phyloP scores from a whole-genome alignment of 2,797 vertebrate species.

The Chrosomus eos region DNA sequence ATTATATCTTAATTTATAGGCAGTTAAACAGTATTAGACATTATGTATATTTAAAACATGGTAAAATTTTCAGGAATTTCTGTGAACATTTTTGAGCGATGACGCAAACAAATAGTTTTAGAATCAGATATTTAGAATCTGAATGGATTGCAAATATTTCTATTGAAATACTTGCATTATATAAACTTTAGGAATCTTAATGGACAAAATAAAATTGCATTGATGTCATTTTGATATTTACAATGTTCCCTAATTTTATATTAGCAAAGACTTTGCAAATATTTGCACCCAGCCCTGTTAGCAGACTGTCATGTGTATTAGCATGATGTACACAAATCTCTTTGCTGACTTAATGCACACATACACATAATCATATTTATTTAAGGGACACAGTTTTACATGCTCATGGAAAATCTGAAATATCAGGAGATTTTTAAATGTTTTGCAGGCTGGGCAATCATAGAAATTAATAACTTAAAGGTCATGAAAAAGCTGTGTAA shows the following conservation, averaged over 20 bases:
- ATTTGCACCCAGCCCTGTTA: not conserved
- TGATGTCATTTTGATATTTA: not conserved
- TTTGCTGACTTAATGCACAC: constrained; percentile 3
- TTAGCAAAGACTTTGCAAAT: not conserved
- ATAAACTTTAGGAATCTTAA: not conserved
- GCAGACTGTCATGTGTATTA: not conserved
- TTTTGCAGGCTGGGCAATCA: not conserved
- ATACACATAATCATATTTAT: not conserved
- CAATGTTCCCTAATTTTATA: not conserved
- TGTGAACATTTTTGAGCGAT: not conserved
- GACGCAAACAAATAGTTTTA: not conserved
- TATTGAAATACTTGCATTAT: not conserved
- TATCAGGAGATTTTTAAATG: not conserved
- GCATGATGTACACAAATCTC: not conserved
- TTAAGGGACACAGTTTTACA: not conserved
- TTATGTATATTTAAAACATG: not conserved
- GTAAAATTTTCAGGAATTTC: too few species aligned
- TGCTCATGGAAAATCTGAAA: not conserved
- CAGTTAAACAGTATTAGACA: not conserved
- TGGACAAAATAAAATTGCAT: not conserved
- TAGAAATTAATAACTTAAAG: not conserved
- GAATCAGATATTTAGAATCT: not conserved
- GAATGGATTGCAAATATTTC: not conserved
- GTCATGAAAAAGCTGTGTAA: not conserved
- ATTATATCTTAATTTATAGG: not conserved